Evolutionary conservation across 1,140 invertebrate species (phyloP).

Genomic region (Phocides pigmalion): DNA sequence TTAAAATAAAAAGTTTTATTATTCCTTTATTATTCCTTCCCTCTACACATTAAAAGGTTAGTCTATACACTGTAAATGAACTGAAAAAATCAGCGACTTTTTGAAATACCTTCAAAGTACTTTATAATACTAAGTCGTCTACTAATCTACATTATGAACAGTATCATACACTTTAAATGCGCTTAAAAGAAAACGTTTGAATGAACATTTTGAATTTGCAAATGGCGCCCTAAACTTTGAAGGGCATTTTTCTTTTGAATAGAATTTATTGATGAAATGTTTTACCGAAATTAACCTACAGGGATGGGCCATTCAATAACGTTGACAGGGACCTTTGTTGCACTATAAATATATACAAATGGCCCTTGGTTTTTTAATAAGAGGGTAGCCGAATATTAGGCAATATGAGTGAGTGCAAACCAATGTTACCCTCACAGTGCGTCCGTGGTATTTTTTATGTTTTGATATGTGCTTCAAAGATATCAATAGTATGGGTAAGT

Average conservation of each 20-base stretch:
- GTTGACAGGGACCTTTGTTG: constrained; percentile 64
- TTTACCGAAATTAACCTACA: constrained; percentile 77
- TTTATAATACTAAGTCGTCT: not conserved
- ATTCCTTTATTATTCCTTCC: too few relatives aligned
- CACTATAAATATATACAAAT: constrained; percentile 80
- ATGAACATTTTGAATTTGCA: constrained; percentile 11
- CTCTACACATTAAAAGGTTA: too few relatives aligned
- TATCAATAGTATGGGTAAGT: constrained; percentile 37
- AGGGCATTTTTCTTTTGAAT: constrained; percentile 3
- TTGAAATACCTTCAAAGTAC: too few relatives aligned
- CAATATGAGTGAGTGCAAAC: constrained; percentile 81
- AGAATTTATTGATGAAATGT: constrained; percentile 58
- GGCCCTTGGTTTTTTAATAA: constrained; percentile 81
- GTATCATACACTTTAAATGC: not conserved
- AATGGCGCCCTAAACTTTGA: constrained; percentile 11
- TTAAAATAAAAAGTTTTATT: too few relatives aligned
- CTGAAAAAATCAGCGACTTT: too few relatives aligned
- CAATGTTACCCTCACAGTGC: constrained; percentile 70
- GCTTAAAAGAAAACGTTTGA: constrained; percentile 15
- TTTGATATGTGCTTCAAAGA: constrained; percentile 47
- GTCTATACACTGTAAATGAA: too few relatives aligned
- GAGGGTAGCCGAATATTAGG: constrained; percentile 80
- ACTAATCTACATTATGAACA: constrained; percentile 9
- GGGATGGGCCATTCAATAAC: constrained; percentile 58
- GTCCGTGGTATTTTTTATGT: constrained; percentile 55